phyloP scores from a whole-genome alignment of 1,140 invertebrate species.

The Chironomus striatipennis region DNA sequence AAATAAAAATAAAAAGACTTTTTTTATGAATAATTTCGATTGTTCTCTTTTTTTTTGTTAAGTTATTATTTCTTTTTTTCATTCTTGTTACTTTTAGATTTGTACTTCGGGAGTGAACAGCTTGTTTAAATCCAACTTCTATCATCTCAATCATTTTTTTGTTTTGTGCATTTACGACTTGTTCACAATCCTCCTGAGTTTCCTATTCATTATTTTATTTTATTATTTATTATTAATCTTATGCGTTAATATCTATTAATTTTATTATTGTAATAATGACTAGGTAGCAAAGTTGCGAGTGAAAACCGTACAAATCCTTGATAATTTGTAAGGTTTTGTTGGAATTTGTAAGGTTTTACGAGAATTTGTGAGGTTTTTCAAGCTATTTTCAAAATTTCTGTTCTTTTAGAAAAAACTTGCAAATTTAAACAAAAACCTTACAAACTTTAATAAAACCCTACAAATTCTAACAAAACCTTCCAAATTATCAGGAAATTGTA shows the following conservation, averaged over 20 bases:
- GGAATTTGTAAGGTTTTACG: too few species aligned
- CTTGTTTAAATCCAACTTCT: not conserved
- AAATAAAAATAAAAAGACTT: constrained; percentile 24
- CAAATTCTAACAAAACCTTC: too few species aligned
- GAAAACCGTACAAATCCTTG: too few species aligned
- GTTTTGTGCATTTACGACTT: not conserved
- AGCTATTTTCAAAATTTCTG: too few species aligned
- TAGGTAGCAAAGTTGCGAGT: too few species aligned
- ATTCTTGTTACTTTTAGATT: constrained; percentile 28
- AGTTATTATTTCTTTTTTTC: constrained; percentile 30
- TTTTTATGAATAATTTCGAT: constrained; percentile 24
- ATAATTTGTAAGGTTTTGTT: too few species aligned
- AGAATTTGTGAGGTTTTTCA: too few species aligned
- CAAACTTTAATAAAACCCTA: too few species aligned
- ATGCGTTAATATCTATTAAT: not conserved
- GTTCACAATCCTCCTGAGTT: constrained; percentile 6
- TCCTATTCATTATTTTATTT: not conserved
- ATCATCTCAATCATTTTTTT: not conserved
- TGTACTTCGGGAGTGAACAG: constrained; percentile 1
- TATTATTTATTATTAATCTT: not conserved
- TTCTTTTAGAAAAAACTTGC: too few species aligned
- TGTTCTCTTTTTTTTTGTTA: constrained; percentile 2
- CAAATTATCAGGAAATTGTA: too few species aligned
- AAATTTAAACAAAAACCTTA: too few species aligned
- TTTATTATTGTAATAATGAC: not conserved